Evolutionary conservation across 2,797 vertebrate species (phyloP).

Genomic region (Mareca penelope): DNA sequence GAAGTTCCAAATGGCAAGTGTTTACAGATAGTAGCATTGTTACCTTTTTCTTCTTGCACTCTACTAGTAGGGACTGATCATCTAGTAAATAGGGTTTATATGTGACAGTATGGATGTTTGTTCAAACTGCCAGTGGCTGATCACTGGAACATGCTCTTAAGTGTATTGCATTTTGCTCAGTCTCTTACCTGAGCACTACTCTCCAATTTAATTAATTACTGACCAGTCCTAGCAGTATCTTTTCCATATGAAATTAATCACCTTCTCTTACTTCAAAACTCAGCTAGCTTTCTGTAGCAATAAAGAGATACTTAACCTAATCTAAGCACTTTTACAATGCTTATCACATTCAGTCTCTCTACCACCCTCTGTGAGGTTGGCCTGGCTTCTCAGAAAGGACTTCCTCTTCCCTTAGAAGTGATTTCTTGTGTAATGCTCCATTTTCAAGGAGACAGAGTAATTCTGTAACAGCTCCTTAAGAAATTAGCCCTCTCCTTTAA

Average conservation of each 20-base stretch:
- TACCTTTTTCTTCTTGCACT: not conserved
- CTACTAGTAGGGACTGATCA: not conserved
- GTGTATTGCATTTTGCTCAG: conserved; percentile 36
- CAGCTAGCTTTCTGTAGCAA: conserved; percentile 24
- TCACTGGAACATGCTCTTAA: not conserved
- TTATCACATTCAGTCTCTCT: not conserved
- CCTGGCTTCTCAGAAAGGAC: conserved; percentile 23
- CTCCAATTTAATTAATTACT: conserved; percentile 67
- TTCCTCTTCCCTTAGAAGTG: conserved; percentile 9
- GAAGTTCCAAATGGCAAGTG: not conserved
- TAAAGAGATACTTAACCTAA: conserved; percentile 46
- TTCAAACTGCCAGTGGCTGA: conserved; percentile 18
- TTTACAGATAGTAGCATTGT: not conserved
- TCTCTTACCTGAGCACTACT: conserved; percentile 15
- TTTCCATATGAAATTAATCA: conserved; percentile 49
- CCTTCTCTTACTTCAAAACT: conserved; percentile 30
- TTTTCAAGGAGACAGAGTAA: conserved; percentile 31
- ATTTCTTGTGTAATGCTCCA: conserved; percentile 25
- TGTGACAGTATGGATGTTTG: not conserved
- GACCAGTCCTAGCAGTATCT: conserved; percentile 32
- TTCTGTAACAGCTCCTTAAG: conserved; percentile 8
- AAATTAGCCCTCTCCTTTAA: conserved; percentile 21
- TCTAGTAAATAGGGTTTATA: not conserved
- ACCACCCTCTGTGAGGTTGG: conserved; percentile 8
- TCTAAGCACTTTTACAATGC: conserved; percentile 33